A percentile compares a stretch with the other conserved stretches of the same genome.
These are phyloP conservation scores for Cirrhinus mrigala DNA, from an alignment of 2,797 vertebrate species.

Conservation along the genomic window DNA sequence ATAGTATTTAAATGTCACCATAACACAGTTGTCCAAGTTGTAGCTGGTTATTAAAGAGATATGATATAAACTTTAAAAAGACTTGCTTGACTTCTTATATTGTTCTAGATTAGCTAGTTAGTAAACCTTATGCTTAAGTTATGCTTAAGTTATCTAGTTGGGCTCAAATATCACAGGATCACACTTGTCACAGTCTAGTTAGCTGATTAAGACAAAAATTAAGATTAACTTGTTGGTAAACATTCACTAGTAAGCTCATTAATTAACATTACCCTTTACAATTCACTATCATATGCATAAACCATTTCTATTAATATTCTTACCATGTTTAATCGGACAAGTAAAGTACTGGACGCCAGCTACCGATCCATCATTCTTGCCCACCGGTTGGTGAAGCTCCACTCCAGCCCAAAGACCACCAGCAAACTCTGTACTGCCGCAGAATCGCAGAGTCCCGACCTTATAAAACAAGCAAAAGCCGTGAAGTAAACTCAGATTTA, in stretches of 20 bases:
- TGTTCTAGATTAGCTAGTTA: not conserved
- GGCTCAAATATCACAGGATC: not conserved
- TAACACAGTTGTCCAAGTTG: too few species aligned
- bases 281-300: not conserved
- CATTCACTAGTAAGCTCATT: not conserved
- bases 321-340: conserved; percentile 88
- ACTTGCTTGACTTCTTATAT: not conserved
- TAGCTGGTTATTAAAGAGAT: too few species aligned
- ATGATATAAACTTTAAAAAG: not conserved
- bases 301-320: not conserved
- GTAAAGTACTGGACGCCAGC: conserved; percentile 94
- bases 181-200: not conserved
- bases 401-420: conserved; percentile 95
- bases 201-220: not conserved
- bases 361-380: conserved; percentile 94
- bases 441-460: conserved; percentile 92
- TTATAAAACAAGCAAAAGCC: conserved; percentile 60
- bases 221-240: not conserved
- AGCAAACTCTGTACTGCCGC: conserved; percentile 93
- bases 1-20: too few species aligned
- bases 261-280: not conserved
- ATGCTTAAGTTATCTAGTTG: not conserved
- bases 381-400: conserved; percentile 93
- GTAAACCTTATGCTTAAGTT: not conserved
- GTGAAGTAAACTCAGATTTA: not conserved